Base-by-base conservation (phyloP, 2,797 vertebrate species). In the Muscicapa comitata region DNA sequence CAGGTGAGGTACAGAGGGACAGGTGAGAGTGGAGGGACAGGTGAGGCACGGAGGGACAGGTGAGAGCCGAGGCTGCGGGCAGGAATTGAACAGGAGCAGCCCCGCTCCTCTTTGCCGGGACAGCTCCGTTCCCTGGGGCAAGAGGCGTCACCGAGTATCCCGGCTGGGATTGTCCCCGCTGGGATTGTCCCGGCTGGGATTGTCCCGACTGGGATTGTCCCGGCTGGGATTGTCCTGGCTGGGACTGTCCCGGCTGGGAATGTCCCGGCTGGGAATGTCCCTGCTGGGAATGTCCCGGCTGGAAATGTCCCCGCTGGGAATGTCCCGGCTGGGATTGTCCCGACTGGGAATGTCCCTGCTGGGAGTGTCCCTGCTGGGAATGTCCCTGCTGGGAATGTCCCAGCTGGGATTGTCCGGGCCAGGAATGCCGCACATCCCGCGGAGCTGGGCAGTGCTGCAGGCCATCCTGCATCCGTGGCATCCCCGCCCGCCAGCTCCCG, bases 401-500 rank as follows among this genome's bases (percentile, higher is more conserved):
- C 47, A 4, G 13, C 4, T 8, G 47, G 47, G 10, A 50, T 10
- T 50, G 48, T 28, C 48, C 25, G 9, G 6, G 9, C 9, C 17
- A 11, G 72, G 15, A 50, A 20, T 3, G 6, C 26, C 1, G 15
- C 0, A 1, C 38, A 4, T 29, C 61, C 55, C 29, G 1, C 0
- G 2, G 50, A 65, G 47, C 42, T 0, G 3, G 37, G 68, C 67
- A 62, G 59, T 2, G 1, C 75, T n/a, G 37, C 66, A 4, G 4
- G 7, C 50, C 62, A n/a, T 48, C 59, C 50, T 29, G 17, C 50
- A 29, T 29, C 57, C 29, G 2, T 15, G 10, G 86, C 58, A 11
- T 70, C 70, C 80, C 76, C 14, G 3, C 94, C 75, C 21, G 54
- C 88, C 62, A 94, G 48, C 94, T 73, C 54, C 6, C 18, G 20